Percentiles rank a stretch among this genome's conserved stretches.
Conservation (phyloP, 2,113 vertebrate species). For the Varanus salvator region DNA sequence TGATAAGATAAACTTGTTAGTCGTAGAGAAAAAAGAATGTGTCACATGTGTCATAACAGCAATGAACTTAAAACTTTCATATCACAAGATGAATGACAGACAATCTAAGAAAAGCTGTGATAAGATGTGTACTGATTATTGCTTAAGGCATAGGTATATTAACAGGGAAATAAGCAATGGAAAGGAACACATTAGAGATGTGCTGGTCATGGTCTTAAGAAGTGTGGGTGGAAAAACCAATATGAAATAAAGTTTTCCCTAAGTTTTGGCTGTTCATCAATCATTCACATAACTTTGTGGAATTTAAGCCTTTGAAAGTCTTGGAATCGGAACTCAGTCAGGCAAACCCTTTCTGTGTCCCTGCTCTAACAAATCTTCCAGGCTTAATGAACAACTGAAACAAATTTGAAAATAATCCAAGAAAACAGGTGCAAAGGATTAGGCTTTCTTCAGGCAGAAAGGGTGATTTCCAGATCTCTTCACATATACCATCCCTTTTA, state of each 20-base stretch:
- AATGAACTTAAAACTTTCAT: not conserved
- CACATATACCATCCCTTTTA: slow-evolving; percentile 27
- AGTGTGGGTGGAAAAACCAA: not conserved
- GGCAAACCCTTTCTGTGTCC: slow-evolving; percentile 53
- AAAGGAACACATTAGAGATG: not conserved
- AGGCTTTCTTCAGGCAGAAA: slow-evolving; percentile 45
- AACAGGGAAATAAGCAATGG: slow-evolving; percentile 14
- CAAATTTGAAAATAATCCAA: slow-evolving; percentile 58
- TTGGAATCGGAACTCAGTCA: slow-evolving; percentile 51
- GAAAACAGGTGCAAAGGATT: slow-evolving; percentile 62
- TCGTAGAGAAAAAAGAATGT: not conserved
- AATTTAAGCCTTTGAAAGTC: slow-evolving; percentile 56
- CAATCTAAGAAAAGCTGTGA: not conserved
- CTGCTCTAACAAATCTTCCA: slow-evolving; percentile 55
- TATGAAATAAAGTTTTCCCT: slow-evolving; percentile 30
- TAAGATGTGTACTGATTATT: not conserved
- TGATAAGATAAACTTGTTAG: not conserved
- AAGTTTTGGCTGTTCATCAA: slow-evolving; percentile 32
- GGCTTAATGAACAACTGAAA: slow-evolving; percentile 53
- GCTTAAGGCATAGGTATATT: slow-evolving; percentile 11
- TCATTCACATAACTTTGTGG: slow-evolving; percentile 39
- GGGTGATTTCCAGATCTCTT: slow-evolving; percentile 47
- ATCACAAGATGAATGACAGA: not conserved
- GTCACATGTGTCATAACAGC: not conserved
- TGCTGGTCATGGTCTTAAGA: slow-evolving; percentile 4